These are phyloP conservation scores for Chrysaora quinquecirrha DNA, from an alignment of 30 jellyfish, hydroid and myxozoan genomes.

Conservation along the genomic window DNA sequence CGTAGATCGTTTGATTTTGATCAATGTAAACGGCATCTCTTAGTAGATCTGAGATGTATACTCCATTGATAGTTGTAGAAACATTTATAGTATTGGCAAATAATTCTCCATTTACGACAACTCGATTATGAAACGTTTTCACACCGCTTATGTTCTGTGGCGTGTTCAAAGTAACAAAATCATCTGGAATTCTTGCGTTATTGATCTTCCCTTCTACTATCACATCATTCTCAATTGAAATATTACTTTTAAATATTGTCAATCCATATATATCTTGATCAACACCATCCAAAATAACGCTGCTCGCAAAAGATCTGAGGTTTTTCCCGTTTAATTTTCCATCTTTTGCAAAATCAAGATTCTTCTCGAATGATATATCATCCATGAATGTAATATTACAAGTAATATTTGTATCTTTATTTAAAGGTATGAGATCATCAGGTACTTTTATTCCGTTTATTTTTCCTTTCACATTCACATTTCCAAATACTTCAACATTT, in stretches of 20 bases:
- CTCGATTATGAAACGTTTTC: conserved; percentile 46
- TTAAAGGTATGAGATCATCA: conserved; percentile 42
- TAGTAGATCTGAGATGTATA: conserved; percentile 78
- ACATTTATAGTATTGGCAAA: conserved; percentile 48
- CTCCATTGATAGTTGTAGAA: conserved; percentile 68
- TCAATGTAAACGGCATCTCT: conserved; percentile 59
- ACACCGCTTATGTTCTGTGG: conserved; percentile 72
- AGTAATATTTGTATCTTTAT: neutral
- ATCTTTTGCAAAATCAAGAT: conserved; percentile 9
- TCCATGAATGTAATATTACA: conserved; percentile 30
- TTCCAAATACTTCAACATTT: conserved; percentile 18
- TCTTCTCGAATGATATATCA: conserved; percentile 6
- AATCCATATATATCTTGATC: conserved; percentile 48
- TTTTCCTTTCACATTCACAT: conserved; percentile 48
- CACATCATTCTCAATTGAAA: conserved; percentile 7
- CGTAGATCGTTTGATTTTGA: conserved; percentile 58
- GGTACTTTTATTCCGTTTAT: conserved; percentile 50
- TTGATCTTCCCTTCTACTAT: conserved; percentile 60
- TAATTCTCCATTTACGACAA: conserved; percentile 29
- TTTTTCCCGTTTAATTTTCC: conserved; percentile 65
- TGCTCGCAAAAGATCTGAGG: conserved; percentile 42
- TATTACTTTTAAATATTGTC: conserved; percentile 15
- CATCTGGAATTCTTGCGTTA: conserved; percentile 65
- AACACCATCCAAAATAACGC: conserved; percentile 66
- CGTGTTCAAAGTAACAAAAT: conserved; percentile 70